Conservation (phyloP, 2,797 vertebrate species). For the Neomorphus geoffroyi region DNA sequence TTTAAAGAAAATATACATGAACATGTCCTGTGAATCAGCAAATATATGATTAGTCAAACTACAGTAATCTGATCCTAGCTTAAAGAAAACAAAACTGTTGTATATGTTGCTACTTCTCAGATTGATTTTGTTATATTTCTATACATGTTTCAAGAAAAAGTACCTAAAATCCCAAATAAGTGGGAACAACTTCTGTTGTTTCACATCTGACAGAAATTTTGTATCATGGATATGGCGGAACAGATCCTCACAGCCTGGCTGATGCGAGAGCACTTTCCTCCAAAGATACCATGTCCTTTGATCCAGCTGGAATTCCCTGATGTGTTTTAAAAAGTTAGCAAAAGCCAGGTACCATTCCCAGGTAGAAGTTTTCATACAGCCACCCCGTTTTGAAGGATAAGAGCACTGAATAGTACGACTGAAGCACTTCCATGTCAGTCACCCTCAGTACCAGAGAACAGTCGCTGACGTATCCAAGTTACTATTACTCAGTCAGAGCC, state of each 20-base stretch:
- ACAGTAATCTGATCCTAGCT: neutral
- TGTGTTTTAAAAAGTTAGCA: neutral
- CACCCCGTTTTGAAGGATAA: neutral
- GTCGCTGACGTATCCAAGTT: neutral
- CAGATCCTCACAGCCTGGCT: neutral
- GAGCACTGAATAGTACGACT: neutral
- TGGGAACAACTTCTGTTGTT: neutral
- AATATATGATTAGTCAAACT: neutral
- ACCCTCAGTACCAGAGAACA: neutral
- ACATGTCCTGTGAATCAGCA: neutral
- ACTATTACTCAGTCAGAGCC: neutral
- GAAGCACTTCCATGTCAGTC: neutral
- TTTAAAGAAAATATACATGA: neutral
- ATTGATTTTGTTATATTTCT: neutral
- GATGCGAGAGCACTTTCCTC: neutral
- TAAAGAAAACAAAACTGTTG: neutral
- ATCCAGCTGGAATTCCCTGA: neutral
- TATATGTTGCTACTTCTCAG: neutral
- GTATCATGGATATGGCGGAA: neutral
- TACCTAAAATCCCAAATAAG: neutral
- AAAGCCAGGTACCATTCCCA: neutral
- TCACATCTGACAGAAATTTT: neutral
- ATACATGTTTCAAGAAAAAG: neutral
- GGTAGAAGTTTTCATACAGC: neutral
- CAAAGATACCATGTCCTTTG: neutral